A percentile compares a stretch with the other conserved stretches of the same genome.
phyloP scores from a whole-genome alignment of 2,113 vertebrate species.

The Dromas ardeola region DNA sequence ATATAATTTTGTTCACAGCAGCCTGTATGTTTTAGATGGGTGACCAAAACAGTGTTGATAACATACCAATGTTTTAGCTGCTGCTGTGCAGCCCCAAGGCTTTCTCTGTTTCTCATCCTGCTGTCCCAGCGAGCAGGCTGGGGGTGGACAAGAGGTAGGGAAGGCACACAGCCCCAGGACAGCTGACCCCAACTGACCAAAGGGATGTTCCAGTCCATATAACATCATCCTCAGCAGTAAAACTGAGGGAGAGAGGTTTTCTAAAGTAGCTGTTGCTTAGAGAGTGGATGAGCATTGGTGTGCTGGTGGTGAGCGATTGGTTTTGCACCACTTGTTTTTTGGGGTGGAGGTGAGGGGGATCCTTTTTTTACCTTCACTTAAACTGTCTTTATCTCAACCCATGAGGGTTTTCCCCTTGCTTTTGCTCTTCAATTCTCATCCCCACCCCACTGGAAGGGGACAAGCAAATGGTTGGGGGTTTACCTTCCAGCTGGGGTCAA shows the following conservation, averaged over 20 bases:
- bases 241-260: neutral
- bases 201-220: neutral
- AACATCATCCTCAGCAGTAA: neutral
- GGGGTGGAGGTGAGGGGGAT: accelerated
- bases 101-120: neutral
- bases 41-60: neutral
- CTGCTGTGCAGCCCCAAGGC: neutral
- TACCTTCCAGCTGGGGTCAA: neutral
- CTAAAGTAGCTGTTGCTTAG: neutral
- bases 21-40: neutral
- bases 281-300: neutral
- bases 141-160: neutral
- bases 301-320: neutral
- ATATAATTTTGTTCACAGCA: neutral
- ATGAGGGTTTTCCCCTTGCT: neutral
- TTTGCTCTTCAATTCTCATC: neutral
- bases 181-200: neutral
- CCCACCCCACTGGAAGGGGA: neutral
- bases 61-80: neutral
- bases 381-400: neutral
- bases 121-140: neutral
- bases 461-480: neutral
- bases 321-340: neutral
- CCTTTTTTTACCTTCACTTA: neutral
- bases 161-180: neutral